Percentiles rank a stretch among this genome's conserved stretches.
Evolutionary conservation across 2,888 invertebrate species (phyloP).

Genomic region (Noctua pronuba): DNA sequence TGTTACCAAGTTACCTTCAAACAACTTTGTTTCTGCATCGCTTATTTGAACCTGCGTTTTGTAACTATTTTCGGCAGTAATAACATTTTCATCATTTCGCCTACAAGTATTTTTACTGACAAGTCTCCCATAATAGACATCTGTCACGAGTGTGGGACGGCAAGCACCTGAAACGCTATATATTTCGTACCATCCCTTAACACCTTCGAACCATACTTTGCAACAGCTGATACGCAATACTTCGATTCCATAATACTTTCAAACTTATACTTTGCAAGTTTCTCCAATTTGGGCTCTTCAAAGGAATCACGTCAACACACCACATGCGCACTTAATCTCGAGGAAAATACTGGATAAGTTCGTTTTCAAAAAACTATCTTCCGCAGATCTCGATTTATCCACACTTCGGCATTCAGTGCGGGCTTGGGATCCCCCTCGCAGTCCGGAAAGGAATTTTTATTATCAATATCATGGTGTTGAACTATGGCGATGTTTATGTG

Average conservation of each 20-base stretch:
- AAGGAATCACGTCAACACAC: slow-evolving; percentile 15
- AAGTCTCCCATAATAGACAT: not conserved
- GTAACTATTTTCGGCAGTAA: not conserved
- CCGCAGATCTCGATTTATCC: slow-evolving; percentile 53
- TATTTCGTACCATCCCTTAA: not conserved
- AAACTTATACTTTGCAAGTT: not conserved
- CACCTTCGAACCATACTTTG: not conserved
- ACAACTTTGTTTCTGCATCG: not conserved
- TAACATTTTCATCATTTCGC: not conserved
- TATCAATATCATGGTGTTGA: slow-evolving; percentile 81
- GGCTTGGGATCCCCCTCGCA: slow-evolving; percentile 65
- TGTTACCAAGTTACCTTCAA: not conserved
- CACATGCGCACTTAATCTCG: slow-evolving; percentile 33
- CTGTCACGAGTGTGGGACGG: not conserved
- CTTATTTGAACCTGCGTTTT: not conserved
- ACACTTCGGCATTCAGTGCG: slow-evolving; percentile 63
- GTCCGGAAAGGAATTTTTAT: slow-evolving; percentile 82
- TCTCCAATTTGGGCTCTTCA: not conserved
- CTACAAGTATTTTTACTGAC: not conserved
- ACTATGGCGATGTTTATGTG: slow-evolving; percentile 72
- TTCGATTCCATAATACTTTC: not conserved
- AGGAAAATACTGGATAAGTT: slow-evolving; percentile 53
- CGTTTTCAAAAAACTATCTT: slow-evolving; percentile 50
- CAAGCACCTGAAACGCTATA: not conserved
- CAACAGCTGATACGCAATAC: not conserved